phyloP scores from a whole-genome alignment of 2,888 invertebrate species.

The Agrochola lychnidis region DNA sequence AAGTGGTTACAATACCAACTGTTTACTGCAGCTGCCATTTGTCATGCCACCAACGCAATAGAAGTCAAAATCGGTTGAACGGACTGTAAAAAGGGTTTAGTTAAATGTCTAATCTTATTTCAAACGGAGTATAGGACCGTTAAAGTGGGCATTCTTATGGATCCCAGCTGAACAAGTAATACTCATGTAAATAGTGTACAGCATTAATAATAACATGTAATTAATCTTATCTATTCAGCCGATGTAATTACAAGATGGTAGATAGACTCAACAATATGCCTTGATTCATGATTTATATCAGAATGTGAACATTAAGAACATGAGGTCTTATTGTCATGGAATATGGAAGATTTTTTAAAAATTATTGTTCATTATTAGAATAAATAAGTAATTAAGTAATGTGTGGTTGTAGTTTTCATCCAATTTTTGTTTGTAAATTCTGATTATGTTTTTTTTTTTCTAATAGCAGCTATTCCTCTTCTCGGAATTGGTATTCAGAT shows the following conservation, averaged over 20 bases:
- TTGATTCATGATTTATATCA: constrained; percentile 50
- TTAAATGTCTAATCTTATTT: no score
- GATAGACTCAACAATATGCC: constrained; percentile 53
- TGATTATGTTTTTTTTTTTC: no score
- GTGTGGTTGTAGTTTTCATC: neutral
- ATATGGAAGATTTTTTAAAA: constrained; percentile 19
- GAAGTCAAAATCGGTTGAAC: no score
- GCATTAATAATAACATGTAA: constrained; percentile 45
- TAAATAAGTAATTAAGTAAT: neutral
- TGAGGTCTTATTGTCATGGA: constrained; percentile 21
- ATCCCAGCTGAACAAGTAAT: constrained; percentile 23
- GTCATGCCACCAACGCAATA: no score
- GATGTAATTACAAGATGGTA: constrained; percentile 58
- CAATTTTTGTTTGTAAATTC: no score
- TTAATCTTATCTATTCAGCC: constrained; percentile 59
- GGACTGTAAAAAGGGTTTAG: no score
- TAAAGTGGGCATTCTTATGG: neutral
- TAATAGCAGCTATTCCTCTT: no score
- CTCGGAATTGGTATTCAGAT: no score
- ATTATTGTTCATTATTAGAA: neutral
- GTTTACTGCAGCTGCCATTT: no score
- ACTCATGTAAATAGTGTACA: constrained; percentile 42
- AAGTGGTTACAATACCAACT: no score
- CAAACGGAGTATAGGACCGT: no score
- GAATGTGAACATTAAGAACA: constrained; percentile 17